Percentiles rank a stretch among this genome's conserved stretches.
Conservation (phyloP, 2,888 invertebrate species). For the Stenchaetothrips biformis region DNA sequence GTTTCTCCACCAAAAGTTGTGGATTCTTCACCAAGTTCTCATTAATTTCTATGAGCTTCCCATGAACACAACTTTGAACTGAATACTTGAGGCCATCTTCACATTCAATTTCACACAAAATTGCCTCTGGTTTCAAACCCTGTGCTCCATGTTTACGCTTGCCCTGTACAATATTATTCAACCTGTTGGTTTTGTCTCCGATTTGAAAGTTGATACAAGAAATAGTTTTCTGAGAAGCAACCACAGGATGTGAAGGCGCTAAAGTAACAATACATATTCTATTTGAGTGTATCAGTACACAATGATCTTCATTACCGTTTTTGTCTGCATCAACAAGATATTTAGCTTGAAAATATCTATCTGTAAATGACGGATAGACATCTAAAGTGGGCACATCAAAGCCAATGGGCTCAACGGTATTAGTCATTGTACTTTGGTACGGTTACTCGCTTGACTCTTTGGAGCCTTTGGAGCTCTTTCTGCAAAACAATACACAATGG, state of each 20-base stretch:
- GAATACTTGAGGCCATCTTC: conserved; percentile 44
- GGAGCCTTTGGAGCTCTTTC: background rate
- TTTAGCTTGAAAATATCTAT: background rate
- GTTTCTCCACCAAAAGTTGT: conserved; percentile 44
- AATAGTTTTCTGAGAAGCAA: conserved; percentile 42
- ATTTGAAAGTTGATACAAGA: conserved; percentile 45
- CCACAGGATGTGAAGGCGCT: conserved; percentile 48
- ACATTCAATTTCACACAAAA: conserved; percentile 46
- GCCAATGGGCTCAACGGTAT: background rate
- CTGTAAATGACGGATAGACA: background rate
- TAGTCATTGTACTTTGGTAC: background rate
- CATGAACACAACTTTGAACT: conserved; percentile 46
- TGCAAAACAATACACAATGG: background rate
- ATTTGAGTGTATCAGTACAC: conserved; percentile 48
- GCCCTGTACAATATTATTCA: conserved; percentile 46
- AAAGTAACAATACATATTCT: conserved; percentile 49
- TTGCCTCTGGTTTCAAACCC: conserved; percentile 44
- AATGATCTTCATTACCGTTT: conserved; percentile 43
- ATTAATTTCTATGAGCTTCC: conserved; percentile 50
- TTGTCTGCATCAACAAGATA: background rate
- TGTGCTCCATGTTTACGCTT: conserved; percentile 52
- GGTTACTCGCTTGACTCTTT: background rate
- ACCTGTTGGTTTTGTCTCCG: conserved; percentile 42
- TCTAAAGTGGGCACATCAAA: background rate
- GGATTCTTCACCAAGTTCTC: conserved; percentile 45